Base-by-base conservation (phyloP, 2,113 vertebrate genomes). In the Fulmarus glacialis region DNA sequence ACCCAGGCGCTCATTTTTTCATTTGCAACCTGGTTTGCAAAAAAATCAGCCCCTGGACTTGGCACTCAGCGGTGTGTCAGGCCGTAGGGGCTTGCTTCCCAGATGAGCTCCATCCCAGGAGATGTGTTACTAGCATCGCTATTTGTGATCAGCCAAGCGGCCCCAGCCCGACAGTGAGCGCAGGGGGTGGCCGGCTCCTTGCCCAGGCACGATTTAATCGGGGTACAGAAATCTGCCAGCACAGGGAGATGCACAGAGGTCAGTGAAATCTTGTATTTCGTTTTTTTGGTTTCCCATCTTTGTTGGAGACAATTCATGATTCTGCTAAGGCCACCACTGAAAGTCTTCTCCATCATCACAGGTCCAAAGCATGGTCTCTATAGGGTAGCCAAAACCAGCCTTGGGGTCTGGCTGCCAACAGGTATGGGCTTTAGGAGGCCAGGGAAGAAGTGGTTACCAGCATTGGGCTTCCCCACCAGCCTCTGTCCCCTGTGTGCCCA, bases 81-180 rank as follows among this genome's bases (percentile, higher is more conserved):
- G n/a, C n/a, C 1, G 1, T 9, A 29, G 45, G 45, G 53, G 34
- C 9, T 86, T 53, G 34, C 60, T 79, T 38, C 55, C 45, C 52
- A 38, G 63, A 11, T 43, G 36, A 50, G 71, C 70, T 63, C 42
- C 15, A 4, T 67, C 22, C n/a, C 45, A 29, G 58, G 32, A 79
- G 52, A 20, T 22, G 56, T 47, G 38, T n/a, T 73, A 7, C 30
- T 26, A 22, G n/a, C 27, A 14, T 63, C 12, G 2, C 43, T 71
- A 4, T 50, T 48, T 21, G 21, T 14, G 32, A 43, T 23, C 87
- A 89, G 48, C 42, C 34, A 58, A 15, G 52, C 19, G 58, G 27
- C 12, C 36, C 48, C 72, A 91, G 55, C 56, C 60, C 2, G 12
- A 7, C 1, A 2, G 26, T 0, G 1, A 82, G 22, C 2, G 2